These are phyloP conservation scores for Clavelina lepadiformis DNA, from an alignment of 23 tunicate species.

Conservation along the genomic window DNA sequence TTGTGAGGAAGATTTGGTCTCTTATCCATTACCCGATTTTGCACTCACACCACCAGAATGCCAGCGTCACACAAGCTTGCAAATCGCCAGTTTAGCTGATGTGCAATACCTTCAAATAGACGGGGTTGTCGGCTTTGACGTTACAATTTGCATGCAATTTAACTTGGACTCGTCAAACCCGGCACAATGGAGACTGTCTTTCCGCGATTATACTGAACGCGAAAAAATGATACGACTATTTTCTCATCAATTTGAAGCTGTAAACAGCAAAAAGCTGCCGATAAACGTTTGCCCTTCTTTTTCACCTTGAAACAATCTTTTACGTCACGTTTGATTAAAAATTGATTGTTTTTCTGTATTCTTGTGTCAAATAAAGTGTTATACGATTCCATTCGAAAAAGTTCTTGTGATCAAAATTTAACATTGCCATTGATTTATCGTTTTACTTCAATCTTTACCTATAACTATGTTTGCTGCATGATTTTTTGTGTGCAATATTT, in stretches of 20 bases:
- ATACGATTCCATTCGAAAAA: too few relatives aligned
- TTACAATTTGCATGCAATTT: background rate
- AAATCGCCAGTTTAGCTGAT: background rate
- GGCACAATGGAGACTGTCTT: conserved; percentile 1
- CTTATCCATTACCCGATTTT: conserved; percentile 18
- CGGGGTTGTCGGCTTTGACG: background rate
- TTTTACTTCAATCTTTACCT: too few relatives aligned
- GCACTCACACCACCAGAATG: background rate
- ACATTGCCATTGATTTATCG: too few relatives aligned
- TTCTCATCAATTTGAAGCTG: background rate
- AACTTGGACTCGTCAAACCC: background rate
- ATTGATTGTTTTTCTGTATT: too few relatives aligned
- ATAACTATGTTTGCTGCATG: too few relatives aligned
- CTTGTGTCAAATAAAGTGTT: too few relatives aligned
- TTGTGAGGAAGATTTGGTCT: conserved; percentile 14
- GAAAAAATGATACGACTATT: background rate
- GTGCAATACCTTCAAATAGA: background rate
- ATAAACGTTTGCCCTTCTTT: too few relatives aligned
- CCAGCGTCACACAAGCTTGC: conserved; percentile 1
- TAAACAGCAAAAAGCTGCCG: background rate
- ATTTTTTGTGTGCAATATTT: too few relatives aligned
- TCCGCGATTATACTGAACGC: conserved; percentile 18
- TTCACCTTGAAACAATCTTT: too few relatives aligned
- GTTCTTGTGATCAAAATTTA: too few relatives aligned
- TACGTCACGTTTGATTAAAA: too few relatives aligned